phyloP scores from a whole-genome alignment of 2,113 vertebrate genomes.

The Hepsetus odoe region DNA sequence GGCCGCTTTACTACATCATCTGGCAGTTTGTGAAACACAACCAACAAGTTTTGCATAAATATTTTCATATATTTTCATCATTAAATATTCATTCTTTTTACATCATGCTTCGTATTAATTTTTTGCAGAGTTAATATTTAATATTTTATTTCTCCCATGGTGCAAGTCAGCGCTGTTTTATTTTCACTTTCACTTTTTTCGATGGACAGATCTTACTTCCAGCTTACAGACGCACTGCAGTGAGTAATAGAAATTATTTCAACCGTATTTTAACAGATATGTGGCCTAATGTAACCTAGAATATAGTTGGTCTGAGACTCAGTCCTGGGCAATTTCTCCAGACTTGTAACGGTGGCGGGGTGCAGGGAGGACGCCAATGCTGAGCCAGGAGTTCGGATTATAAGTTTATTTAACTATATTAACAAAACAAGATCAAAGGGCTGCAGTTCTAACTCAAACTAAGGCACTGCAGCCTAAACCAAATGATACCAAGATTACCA shows the following conservation, averaged over 20 bases:
- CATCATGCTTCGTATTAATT: neutral
- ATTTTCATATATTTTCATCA: neutral
- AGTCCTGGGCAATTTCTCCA: no score
- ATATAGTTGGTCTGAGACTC: neutral
- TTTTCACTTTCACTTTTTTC: slow-evolving; percentile 53
- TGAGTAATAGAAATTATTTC: neutral
- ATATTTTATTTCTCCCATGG: slow-evolving; percentile 35
- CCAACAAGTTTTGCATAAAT: neutral
- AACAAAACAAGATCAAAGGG: no score
- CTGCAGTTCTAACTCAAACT: no score
- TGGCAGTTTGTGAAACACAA: neutral
- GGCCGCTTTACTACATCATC: neutral
- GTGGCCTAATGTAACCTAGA: neutral
- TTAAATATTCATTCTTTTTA: neutral
- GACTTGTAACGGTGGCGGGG: no score
- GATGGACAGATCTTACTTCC: neutral
- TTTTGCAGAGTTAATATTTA: neutral
- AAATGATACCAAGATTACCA: no score
- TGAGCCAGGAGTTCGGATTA: no score
- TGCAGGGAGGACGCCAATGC: no score
- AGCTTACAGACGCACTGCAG: neutral
- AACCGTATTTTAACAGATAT: neutral
- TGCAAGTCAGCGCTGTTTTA: slow-evolving; percentile 25
- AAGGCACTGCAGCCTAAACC: no score
- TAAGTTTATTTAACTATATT: no score